Evolutionary conservation across 2,113 vertebrate genomes (phyloP).

Genomic region (Mesembrinibis cayennensis): DNA sequence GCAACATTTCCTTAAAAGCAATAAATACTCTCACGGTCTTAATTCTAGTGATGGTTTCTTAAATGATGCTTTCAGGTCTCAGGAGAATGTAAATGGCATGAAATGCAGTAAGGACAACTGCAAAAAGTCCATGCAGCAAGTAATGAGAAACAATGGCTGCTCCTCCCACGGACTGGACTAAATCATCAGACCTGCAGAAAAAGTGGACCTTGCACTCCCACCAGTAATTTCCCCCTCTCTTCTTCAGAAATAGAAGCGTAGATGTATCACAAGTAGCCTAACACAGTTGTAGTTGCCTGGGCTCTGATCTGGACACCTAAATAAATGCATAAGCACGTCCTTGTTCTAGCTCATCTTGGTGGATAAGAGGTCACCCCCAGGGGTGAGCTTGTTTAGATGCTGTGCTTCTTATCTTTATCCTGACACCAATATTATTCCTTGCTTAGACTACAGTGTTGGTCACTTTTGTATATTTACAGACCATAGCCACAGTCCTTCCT

Average conservation of each 20-base stretch:
- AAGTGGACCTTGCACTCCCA: neutral
- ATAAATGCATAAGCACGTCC: neutral
- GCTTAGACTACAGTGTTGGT: neutral
- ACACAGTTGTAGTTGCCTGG: neutral
- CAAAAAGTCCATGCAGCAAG: neutral
- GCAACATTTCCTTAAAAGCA: constrained; percentile 5
- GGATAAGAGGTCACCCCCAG: neutral
- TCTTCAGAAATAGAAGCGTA: neutral
- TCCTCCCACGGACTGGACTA: neutral
- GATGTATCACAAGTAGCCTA: neutral
- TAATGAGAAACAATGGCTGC: neutral
- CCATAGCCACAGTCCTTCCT: neutral
- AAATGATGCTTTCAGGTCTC: neutral
- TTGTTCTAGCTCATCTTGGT: neutral
- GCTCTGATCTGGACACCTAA: neutral
- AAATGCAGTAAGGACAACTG: neutral
- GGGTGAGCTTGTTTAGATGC: neutral
- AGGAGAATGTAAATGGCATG: neutral
- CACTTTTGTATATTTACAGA: neutral
- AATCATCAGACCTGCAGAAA: neutral
- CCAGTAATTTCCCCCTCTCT: neutral
- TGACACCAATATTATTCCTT: neutral
- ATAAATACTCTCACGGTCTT: neutral
- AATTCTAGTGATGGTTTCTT: constrained; percentile 46
- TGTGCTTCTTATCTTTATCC: neutral